A percentile compares a stretch with the other conserved stretches of the same genome.
These are phyloP conservation scores for Caprella mutica DNA, from an alignment of 2,888 invertebrate species.

Conservation along the genomic window DNA sequence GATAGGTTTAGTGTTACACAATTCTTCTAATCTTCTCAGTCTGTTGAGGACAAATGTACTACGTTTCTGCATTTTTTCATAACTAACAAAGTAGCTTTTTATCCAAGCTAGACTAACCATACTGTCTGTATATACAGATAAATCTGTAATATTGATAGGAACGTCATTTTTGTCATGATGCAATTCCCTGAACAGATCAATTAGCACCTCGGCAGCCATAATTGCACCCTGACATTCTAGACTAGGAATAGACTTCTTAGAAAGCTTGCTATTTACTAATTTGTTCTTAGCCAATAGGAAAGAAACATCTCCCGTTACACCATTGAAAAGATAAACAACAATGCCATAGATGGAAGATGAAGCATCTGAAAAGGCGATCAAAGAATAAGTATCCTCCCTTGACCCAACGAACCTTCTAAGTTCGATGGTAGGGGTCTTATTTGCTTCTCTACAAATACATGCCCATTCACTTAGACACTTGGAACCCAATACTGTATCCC, in stretches of 20 bases:
- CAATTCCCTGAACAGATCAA: not conserved
- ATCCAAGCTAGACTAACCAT: not conserved
- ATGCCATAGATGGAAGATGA: not conserved
- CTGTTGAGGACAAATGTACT: constrained; percentile 1
- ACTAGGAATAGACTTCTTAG: not conserved
- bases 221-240: not conserved
- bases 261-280: not conserved
- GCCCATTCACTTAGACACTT: not conserved
- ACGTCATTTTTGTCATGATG: not conserved
- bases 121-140: not conserved
- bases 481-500: not conserved
- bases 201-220: not conserved
- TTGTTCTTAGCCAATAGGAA: constrained; percentile 3
- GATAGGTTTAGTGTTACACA: not conserved
- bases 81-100: not conserved
- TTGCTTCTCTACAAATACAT: not conserved
- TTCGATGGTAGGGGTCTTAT: not conserved
- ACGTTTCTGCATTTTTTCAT: constrained; percentile 4
- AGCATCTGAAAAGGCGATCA: constrained; percentile 4
- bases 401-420: not conserved
- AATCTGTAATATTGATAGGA: not conserved
- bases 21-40: not conserved
- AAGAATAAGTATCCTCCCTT: not conserved
- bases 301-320: not conserved
- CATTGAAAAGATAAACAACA: not conserved